Evolutionary conservation across 2,797 vertebrate genomes (phyloP).

Genomic region (Myotis findleyi): DNA sequence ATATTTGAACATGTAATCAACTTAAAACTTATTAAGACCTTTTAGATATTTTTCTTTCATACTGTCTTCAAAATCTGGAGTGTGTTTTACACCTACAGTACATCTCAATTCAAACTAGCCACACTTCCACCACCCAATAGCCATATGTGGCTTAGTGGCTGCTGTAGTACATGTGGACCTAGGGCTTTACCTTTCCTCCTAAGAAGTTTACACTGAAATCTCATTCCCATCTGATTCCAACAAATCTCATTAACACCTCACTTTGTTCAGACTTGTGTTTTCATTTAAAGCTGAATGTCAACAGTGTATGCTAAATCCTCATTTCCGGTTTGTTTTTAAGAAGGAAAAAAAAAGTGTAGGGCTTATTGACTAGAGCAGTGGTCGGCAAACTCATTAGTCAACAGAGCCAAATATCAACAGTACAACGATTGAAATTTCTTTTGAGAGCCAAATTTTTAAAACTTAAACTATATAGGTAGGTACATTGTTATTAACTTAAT

Average conservation of each 20-base stretch:
- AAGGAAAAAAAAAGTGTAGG: not conserved
- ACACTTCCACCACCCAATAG: not conserved
- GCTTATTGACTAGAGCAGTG: not conserved
- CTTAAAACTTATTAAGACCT: not conserved
- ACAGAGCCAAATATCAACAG: no score
- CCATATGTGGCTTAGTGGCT: not conserved
- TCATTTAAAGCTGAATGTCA: not conserved
- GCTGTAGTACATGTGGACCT: not conserved
- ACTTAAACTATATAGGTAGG: no score
- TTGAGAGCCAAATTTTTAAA: no score
- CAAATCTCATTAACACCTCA: not conserved
- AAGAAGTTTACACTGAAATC: not conserved
- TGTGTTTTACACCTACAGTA: not conserved
- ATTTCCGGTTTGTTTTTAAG: not conserved
- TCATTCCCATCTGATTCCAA: not conserved
- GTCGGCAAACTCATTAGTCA: no score
- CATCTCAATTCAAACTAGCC: not conserved
- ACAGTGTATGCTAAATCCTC: not conserved
- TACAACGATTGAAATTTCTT: no score
- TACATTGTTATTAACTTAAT: no score
- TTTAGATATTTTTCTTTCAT: constrained; percentile 31
- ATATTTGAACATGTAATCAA: constrained; percentile 33
- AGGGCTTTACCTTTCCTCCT: not conserved
- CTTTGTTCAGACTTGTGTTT: constrained; percentile 1
- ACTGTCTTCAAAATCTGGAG: not conserved